Base-by-base conservation (phyloP, 2,888 invertebrate genomes). In the Eupelmus urozonus region DNA sequence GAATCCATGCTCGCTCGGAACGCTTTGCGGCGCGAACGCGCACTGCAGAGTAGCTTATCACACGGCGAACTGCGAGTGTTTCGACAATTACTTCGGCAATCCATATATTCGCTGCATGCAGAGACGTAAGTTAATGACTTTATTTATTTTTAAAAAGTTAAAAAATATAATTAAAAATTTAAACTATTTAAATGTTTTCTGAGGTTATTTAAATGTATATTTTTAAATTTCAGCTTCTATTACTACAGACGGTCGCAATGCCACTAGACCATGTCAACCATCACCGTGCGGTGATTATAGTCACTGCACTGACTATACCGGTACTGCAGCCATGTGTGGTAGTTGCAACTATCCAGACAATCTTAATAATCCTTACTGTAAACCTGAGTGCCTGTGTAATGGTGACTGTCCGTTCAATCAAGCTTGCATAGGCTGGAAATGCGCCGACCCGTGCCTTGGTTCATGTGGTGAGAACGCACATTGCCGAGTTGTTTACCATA, bases 351-450 rank as follows among this genome's bases (percentile, higher is more conserved):
- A 94, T 57, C 92, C 93, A 0, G 92, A 93, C 82, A 92, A 93
- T 49, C 90, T 92, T 59, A 93, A 93, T 82, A 94, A 94, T 89
- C 94, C 95, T 29, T 92, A 92, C 42, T 96, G 96, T 83, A 92
- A 95, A 86, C 96, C 96, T 42, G 96, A 96, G 90, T 97, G 97
- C 90, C 90, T 96, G 66, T 92, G 94, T n/a, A 94, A 95, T 85
- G 92, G 91, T 76, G 96, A 97, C 86, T 97, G 97, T 87, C 91
- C 94, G 2, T 93, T 93, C 63, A 94, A 95, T 82, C 94, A 94
- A 89, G 90, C 94, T 49, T 97, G 97, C 86, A 92, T 93, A 49
- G 92, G 91, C 72, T 92, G 92, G 67, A 92, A 94, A 86, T 96
- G 96, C 85, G 90, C 92, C 29, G 92, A 94, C 89, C 94, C 95